Evolutionary conservation across 2,888 invertebrate genomes (phyloP), one percentile per base, ranked within the genome.

Genomic region (Acronicta psi): DNA sequence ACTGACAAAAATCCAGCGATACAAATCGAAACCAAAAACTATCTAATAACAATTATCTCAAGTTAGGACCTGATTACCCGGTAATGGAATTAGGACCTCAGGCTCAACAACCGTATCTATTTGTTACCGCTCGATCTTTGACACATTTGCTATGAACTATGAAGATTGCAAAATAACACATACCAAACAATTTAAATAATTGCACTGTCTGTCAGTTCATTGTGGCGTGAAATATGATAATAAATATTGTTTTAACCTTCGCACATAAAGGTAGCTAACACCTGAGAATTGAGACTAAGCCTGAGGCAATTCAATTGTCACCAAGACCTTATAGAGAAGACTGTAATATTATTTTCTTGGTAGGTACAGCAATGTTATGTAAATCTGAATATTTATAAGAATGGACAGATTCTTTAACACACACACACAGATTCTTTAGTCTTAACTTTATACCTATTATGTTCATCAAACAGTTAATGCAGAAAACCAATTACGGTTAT

Each of bases 161-260:
- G 36, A 43, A 36, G n/a, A 41, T 57, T 50, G 46, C 41, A 38
- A 52, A 57, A 63, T 53, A 36, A 46, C 47, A 38, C 44, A 38
- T 63, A 37, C 44, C 44, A 44, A 41, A 46, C 47, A 45, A 66
- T 66, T 70, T 57, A 57, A 56, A 70, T 70, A 57, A 67, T 70
- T 70, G 31, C 51, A 20, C 40, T 62, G 50, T 62, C 63, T 52
- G 66, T 55, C 68, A 51, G 41, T 65, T 54, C 44, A 54, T 70
- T 66, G 41, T 51, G 14, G 53, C 57, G 52, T 58, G 59, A 58
- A 67, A 70, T 70, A 65, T 71, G 66, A 65, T 58, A 70, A 58
- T 71, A 46, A 58, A 59, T 66, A 67, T 70, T 65, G 56, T 69
- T 16, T 49, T 69, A 69, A 59, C 71, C 69, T 71, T 69, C 52